A percentile compares a stretch with the other conserved stretches of the same genome.
These are phyloP conservation scores for Lagorchestes hirsutus DNA, from an alignment of 2,797 vertebrate genomes.

Conservation along the genomic window DNA sequence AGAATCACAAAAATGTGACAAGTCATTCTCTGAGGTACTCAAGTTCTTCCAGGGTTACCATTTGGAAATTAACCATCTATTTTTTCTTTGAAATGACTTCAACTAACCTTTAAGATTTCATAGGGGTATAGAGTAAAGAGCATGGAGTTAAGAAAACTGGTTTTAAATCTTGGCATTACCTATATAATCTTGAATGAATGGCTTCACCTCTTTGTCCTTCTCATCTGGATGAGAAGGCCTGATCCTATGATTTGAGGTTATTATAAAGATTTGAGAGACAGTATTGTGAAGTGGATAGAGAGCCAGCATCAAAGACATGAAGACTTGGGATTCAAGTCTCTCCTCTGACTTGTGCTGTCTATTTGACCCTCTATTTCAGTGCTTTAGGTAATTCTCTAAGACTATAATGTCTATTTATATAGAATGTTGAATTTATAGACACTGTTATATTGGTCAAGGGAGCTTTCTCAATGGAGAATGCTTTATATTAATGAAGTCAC, in stretches of 20 bases:
- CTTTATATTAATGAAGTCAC: not conserved
- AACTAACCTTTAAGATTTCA: not conserved
- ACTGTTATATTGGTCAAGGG: not conserved
- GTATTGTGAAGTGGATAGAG: not conserved
- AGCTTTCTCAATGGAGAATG: not conserved
- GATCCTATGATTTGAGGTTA: not conserved
- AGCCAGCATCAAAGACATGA: not conserved
- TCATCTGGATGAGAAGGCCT: not conserved
- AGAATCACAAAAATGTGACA: conserved; percentile 30
- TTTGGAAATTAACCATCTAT: not conserved
- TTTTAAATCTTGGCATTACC: not conserved
- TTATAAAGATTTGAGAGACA: not conserved
- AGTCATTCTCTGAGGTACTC: conserved; percentile 35
- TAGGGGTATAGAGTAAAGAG: not conserved
- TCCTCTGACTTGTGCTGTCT: not conserved
- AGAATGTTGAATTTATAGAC: not conserved
- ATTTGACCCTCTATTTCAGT: not conserved
- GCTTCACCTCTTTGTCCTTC: not conserved
- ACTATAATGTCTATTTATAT: not conserved
- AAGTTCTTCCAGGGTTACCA: not conserved
- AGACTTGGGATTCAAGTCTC: not conserved
- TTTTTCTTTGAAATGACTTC: conserved; percentile 10
- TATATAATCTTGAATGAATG: not conserved
- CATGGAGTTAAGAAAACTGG: not conserved
- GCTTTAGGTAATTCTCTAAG: not conserved